Conservation (phyloP, 2,797 vertebrate species). For the Cossypha niveicapilla region DNA sequence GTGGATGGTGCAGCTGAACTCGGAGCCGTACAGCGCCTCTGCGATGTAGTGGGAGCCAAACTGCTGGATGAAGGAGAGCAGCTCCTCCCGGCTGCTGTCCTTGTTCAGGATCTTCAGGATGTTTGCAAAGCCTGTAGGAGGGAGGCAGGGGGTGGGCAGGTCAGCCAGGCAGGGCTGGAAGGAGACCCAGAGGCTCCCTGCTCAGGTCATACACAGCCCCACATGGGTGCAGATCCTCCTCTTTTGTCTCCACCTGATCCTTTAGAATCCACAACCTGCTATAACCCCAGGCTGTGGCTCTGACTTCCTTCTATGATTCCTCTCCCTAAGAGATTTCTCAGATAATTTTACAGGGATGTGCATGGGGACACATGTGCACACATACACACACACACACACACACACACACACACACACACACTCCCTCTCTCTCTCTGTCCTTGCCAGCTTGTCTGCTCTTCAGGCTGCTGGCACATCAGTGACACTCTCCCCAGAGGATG, state of each 20-base stretch:
- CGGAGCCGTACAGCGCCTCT: conserved; percentile 92
- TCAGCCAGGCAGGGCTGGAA: not conserved
- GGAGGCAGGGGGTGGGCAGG: not conserved
- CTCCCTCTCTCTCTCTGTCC: not conserved
- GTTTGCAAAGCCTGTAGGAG: conserved; percentile 86
- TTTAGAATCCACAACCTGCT: not conserved
- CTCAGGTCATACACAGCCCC: not conserved
- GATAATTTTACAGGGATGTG: not conserved
- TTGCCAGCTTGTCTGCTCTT: not conserved
- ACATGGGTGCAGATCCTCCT: accelerated
- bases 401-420: no score
- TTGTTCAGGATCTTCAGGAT: conserved; percentile 90
- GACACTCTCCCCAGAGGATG: not conserved
- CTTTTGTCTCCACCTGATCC: not conserved
- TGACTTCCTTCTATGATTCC: not conserved
- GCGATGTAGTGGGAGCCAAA: conserved; percentile 94
- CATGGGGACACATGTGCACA: accelerated
- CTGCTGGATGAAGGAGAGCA: conserved; percentile 89
- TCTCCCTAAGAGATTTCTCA: not conserved
- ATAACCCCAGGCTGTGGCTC: not conserved
- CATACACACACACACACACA: not conserved
- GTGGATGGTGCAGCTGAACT: conserved; percentile 94
- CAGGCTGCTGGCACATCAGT: not conserved
- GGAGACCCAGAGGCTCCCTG: not conserved
- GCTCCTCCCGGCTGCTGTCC: conserved; percentile 90